Evolutionary conservation across 1,140 invertebrate species (phyloP).

Genomic region (Caenorhabditis remanei): DNA sequence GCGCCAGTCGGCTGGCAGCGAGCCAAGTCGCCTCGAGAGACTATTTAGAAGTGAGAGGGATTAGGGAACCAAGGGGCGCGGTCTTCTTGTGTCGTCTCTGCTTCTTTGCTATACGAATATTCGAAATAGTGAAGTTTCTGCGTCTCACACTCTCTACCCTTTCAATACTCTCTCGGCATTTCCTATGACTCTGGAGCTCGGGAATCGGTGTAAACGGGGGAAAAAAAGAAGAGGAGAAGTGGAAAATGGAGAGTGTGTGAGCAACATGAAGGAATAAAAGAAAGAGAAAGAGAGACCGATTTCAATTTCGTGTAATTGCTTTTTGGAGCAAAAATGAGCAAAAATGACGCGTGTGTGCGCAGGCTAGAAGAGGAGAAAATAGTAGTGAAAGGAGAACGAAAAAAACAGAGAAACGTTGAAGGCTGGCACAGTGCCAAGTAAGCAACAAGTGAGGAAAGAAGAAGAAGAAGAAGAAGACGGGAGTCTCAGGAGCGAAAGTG

Average conservation of each 20-base stretch:
- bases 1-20: conserved; percentile 52
- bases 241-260: neutral
- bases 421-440: neutral
- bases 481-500: neutral
- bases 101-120: conserved; percentile 50
- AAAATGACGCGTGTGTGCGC: conserved; percentile 11
- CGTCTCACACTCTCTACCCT: neutral
- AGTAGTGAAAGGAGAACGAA: neutral
- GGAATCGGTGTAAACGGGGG: neutral
- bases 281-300: conserved; percentile 3
- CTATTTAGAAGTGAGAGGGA: neutral
- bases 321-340: conserved; percentile 25
- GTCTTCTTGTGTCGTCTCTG: neutral
- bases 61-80: neutral
- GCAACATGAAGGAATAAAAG: neutral
- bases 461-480: neutral
- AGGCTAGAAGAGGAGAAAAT: neutral
- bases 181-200: neutral
- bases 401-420: neutral
- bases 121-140: conserved; percentile 29
- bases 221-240: neutral
- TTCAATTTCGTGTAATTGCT: conserved; percentile 56
- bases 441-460: no score
- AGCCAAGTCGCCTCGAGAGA: conserved; percentile 15
- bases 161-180: neutral